Evolutionary conservation across 2,888 invertebrate species (phyloP).

Genomic region (Pyrocoelia pectoralis): DNA sequence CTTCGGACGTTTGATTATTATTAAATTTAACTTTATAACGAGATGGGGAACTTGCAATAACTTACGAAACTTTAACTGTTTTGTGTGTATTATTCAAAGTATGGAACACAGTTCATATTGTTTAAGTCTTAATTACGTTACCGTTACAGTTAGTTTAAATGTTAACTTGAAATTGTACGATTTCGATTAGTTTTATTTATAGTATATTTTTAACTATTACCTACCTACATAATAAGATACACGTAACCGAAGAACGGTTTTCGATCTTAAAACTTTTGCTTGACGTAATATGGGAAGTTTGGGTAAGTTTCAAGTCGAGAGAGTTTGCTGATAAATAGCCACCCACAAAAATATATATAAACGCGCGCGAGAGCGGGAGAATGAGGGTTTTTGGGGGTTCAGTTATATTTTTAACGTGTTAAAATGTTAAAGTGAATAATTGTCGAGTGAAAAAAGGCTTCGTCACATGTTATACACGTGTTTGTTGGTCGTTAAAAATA

Average conservation of each 20-base stretch:
- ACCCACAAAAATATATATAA: constrained; percentile 25
- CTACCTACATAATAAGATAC: constrained; percentile 19
- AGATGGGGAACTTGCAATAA: constrained; percentile 43
- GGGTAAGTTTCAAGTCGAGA: constrained; percentile 22
- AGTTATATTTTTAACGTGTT: constrained; percentile 19
- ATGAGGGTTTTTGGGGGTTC: neutral
- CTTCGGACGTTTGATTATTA: constrained; percentile 44
- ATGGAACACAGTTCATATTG: constrained; percentile 3
- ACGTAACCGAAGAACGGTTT: neutral
- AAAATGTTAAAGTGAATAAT: neutral
- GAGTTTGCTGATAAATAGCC: constrained; percentile 28
- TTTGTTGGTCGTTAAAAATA: neutral
- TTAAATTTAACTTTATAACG: constrained; percentile 43
- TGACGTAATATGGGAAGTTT: constrained; percentile 24
- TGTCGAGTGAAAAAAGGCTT: neutral
- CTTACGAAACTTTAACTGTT: constrained; percentile 15
- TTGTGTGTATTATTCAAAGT: constrained; percentile 9
- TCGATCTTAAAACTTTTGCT: neutral
- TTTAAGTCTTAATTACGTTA: constrained; percentile 15
- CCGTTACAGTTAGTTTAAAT: neutral
- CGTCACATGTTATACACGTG: constrained; percentile 7
- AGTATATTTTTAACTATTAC: constrained; percentile 2
- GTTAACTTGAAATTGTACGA: neutral
- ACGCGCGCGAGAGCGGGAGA: constrained; percentile 8
- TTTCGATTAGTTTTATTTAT: constrained; percentile 10